Evolutionary conservation across 1,140 invertebrate genomes (phyloP), one percentile per base, ranked within the genome.

Genomic region (Coptotermes formosanus): DNA sequence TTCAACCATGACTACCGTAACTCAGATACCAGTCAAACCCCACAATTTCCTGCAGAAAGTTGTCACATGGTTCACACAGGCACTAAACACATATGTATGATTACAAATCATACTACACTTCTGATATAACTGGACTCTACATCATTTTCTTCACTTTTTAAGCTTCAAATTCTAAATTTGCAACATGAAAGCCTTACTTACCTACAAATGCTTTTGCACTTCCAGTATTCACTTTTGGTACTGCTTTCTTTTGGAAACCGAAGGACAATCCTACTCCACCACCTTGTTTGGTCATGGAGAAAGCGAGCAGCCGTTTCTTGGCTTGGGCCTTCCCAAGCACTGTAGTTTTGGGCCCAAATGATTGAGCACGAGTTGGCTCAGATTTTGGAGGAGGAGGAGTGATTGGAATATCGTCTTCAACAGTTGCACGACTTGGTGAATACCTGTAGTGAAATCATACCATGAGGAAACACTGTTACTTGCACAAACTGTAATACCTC

Each of bases 231-330:
- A 86, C 64, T 82, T 86, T 86, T 38, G 38, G 55, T 3, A 44
- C 38, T 23, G 19, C 38, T 43, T 86, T 86, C 82, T 83, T 86
- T 16, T 59, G 44, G 25, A 86, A 86, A 25, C 83, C 83, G 52
- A 86, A 86, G 14, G 86, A 84, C 32, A 86, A 30, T 45, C 86
- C 86, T 55, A 43, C 75, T 9, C 86, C 86, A 44, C 86, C 86
- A 83, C 82, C 86, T 84, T 86, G 86, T 52, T 90, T 90, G 21
- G 89, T 89, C 85, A 89, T 89, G 32, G 90, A 91, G 87, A 90
- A 91, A 11, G 90, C 90, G 69, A 89, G 87, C 2, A 91, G 86
- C 19, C 90, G 87, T 87, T 91, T 90, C 87, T 90, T 90, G 0
- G 90, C 90, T 86, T 90, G 89, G 32, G 86, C 86, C 86, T 88